Percentiles rank a stretch among this genome's conserved stretches.
Evolutionary conservation across 2,113 vertebrate genomes (phyloP).

Genomic region (Xenopus laevis): DNA sequence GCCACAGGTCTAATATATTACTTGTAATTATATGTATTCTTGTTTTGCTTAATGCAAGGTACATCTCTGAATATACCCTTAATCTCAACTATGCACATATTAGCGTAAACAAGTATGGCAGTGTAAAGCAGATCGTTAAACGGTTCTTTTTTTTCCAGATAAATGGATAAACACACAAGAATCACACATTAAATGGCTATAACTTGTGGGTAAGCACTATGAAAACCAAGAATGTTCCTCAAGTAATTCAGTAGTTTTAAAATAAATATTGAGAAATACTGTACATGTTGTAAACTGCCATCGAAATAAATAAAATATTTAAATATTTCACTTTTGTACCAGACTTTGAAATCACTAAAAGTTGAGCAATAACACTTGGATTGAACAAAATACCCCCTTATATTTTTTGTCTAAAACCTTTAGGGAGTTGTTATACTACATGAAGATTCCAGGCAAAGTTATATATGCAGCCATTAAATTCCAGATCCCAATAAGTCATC

Average conservation of each 20-base stretch:
- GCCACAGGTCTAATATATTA: no score
- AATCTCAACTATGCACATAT: no score
- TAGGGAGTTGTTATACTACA: background rate
- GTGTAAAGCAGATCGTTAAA: background rate
- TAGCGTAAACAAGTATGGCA: background rate
- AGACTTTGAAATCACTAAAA: conserved; percentile 5
- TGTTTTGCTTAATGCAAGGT: no score
- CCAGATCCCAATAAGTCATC: background rate
- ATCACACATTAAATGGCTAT: background rate
- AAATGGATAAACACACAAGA: conserved; percentile 45
- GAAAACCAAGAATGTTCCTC: conserved; percentile 48
- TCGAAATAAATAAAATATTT: conserved; percentile 22
- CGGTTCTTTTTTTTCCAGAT: background rate
- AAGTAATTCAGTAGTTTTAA: conserved; percentile 68
- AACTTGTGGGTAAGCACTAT: conserved; percentile 33
- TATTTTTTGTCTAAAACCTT: background rate
- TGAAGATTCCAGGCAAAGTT: background rate
- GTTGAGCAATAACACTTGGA: background rate
- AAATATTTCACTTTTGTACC: conserved; percentile 38
- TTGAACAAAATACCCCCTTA: background rate
- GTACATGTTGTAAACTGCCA: conserved; percentile 51
- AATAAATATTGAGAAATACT: conserved; percentile 54
- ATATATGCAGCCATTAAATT: background rate
- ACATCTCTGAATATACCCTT: no score
- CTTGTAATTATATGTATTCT: no score